Evolutionary conservation across 2,797 vertebrate genomes (phyloP), one percentile per base, ranked within the genome.

Genomic region (Chelmon rostratus): DNA sequence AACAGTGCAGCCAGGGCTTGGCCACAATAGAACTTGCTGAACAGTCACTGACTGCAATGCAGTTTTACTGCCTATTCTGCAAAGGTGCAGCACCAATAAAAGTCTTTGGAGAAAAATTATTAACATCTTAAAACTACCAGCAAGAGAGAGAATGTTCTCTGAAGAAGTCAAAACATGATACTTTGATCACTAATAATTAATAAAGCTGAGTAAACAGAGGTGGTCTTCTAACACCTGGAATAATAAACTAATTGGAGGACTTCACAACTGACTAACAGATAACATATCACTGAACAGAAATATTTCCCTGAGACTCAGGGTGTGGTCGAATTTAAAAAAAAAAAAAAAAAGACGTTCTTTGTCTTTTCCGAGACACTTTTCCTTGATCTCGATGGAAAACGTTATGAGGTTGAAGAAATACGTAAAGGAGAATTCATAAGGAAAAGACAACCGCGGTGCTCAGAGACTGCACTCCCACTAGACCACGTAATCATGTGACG

Each of bases 31-130:
- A 25, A 13, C 31, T 38, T 46, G n/a, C 68, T 38, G 72, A 78
- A 72, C 56, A 71, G 38, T 50, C n/a, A 81, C 38, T 5, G 1
- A 58, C 37, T 40, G 54, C 37, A 64, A 68, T 53, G 37, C 38
- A 31, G 58, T 74, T 90, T 76, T 67, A 82, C 68, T 62, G 47
- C 21, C 63, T 61, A 0, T 59, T 76, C 77, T 38, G 12, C 47
- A 18, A 81, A 53, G 62, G 53, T 66, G 72, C 16, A 57, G 44
- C 64, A 72, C 42, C 35, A 52, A 42, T 49, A 40, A 44, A 63
- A 37, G 19, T 53, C 21, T 9, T 10, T 1, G 19, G 31, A 40
- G n/a, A 38, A 64, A 63, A 49, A 33, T 12, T 61, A 11, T n/a
- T 3, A 68, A 65, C 19, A 58, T 3, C 3, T 35, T 11, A 19